Percentiles rank a stretch among this genome's conserved stretches.
phyloP scores from a whole-genome alignment of 2,113 vertebrate species.

The Seriola rivoliana region DNA sequence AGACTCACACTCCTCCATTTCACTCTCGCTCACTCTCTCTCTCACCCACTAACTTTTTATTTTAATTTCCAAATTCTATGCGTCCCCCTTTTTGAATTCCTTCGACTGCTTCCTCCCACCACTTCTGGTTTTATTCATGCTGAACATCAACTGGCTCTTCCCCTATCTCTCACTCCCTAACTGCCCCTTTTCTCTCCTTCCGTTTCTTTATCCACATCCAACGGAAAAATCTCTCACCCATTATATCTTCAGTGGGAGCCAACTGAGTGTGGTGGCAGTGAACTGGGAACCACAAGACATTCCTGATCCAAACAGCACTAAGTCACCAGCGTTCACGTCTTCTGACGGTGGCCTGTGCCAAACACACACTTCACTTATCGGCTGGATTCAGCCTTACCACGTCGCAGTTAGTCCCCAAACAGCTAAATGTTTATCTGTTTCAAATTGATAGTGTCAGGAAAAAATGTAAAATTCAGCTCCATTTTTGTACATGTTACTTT shows the following conservation, averaged over 20 bases:
- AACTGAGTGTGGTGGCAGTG: conserved; percentile 85
- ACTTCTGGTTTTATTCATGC: conserved; percentile 67
- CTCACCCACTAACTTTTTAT: conserved; percentile 69
- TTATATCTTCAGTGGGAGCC: conserved; percentile 84
- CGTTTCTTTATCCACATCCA: conserved; percentile 80
- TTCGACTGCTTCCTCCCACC: conserved; percentile 62
- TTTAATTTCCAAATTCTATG: conserved; percentile 72
- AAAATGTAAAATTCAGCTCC: conserved; percentile 53
- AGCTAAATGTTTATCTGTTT: conserved; percentile 74
- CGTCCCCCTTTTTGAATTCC: conserved; percentile 60
- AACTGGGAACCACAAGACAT: conserved; percentile 84
- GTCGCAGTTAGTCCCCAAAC: conserved; percentile 70
- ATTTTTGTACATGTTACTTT: conserved; percentile 66
- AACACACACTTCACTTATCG: conserved; percentile 77
- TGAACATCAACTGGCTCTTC: conserved; percentile 68
- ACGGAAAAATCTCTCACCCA: conserved; percentile 86
- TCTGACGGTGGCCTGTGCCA: conserved; percentile 68
- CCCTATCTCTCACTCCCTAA: conserved; percentile 75
- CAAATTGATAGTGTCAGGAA: conserved; percentile 72
- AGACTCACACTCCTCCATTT: conserved; percentile 78
- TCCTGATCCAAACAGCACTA: conserved; percentile 79
- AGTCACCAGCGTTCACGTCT: conserved; percentile 78
- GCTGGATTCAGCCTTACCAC: conserved; percentile 69
- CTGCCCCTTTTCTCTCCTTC: conserved; percentile 59
- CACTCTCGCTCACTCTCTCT: conserved; percentile 63